A percentile compares a stretch with the other conserved stretches of the same genome.
Conservation (phyloP, 2,888 invertebrate genomes). For the Noctuana brunneofusca region DNA sequence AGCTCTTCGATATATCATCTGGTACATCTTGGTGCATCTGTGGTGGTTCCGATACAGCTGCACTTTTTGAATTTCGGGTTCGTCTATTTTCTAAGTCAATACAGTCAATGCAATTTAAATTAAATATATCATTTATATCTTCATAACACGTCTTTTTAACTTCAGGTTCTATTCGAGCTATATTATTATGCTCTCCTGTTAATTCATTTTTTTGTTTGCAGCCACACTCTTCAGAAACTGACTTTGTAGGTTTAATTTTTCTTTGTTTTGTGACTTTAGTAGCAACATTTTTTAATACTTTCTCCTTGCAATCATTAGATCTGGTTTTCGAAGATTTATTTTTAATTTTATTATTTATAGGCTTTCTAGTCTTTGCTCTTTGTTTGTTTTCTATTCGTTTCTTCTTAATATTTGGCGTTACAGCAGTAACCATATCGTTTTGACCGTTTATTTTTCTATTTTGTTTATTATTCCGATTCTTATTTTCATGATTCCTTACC, state of each 20-base stretch:
- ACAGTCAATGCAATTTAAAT: slow-evolving; percentile 33
- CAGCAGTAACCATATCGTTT: neutral
- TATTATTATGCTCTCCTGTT: neutral
- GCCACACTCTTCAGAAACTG: slow-evolving; percentile 11
- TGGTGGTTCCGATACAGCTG: neutral
- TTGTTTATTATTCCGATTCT: neutral
- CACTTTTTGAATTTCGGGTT: slow-evolving; percentile 25
- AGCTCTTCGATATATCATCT: slow-evolving; percentile 17
- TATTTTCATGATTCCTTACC: neutral
- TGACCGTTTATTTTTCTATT: neutral
- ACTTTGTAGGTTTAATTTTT: neutral
- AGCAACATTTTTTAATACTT: neutral
- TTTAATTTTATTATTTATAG: slow-evolving; percentile 1
- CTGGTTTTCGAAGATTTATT: neutral
- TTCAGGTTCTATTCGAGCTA: neutral
- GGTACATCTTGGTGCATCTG: slow-evolving; percentile 13
- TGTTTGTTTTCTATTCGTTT: neutral
- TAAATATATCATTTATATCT: slow-evolving; percentile 19
- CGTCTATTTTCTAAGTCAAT: slow-evolving; percentile 33
- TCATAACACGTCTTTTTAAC: neutral
- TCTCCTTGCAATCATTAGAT: neutral
- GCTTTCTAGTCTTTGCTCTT: neutral
- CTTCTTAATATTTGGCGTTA: neutral
- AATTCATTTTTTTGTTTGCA: neutral
- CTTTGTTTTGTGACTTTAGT: neutral